Percentiles rank a stretch among this genome's conserved stretches.
Conservation (phyloP, 2,113 vertebrate genomes). For the Gulo gulo region DNA sequence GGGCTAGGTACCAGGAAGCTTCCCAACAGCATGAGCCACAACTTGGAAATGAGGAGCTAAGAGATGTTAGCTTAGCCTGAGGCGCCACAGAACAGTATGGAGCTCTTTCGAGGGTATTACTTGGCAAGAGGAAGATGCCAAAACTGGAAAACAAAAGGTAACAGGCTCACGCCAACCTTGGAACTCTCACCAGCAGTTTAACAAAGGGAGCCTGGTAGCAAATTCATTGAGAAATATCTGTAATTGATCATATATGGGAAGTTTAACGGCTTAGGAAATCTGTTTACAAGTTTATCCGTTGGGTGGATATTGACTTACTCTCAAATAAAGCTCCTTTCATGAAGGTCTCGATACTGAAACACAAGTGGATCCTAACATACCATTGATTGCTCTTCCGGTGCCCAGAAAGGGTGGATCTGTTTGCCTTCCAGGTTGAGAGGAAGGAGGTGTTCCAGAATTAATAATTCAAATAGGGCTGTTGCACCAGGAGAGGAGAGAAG, state of each 20-base stretch:
- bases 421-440: constrained; percentile 1
- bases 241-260: neutral
- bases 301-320: neutral
- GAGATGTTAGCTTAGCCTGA: neutral
- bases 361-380: neutral
- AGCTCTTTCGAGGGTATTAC: neutral
- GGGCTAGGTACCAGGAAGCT: neutral
- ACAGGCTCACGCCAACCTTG: neutral
- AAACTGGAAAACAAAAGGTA: constrained; percentile 27
- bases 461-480: constrained; percentile 60
- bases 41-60: neutral
- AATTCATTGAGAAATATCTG: neutral
- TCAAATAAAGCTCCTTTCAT: neutral
- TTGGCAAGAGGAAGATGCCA: neutral
- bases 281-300: neutral
- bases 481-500: constrained; percentile 37
- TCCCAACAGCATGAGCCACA: neutral
- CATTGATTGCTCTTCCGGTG: neutral
- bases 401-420: neutral
- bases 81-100: neutral
- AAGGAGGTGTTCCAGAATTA: constrained; percentile 57
- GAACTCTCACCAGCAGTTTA: neutral
- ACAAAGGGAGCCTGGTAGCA: neutral
- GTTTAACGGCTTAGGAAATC: neutral
- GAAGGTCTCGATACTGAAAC: neutral